Base-by-base conservation (phyloP, 2,797 vertebrate species). In the Myripristis jacobus region DNA sequence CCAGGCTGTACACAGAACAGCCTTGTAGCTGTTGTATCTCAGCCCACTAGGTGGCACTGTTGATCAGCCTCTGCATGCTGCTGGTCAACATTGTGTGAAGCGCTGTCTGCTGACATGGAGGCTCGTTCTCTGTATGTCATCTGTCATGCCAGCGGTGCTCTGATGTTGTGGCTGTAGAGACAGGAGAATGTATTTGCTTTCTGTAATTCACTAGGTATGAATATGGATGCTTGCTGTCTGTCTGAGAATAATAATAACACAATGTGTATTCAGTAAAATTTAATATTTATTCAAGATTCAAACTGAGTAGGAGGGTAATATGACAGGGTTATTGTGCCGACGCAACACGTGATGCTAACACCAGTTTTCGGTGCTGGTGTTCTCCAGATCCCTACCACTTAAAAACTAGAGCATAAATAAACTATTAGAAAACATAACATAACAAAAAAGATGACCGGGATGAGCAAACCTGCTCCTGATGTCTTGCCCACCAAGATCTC, bases 1-100 rank as follows among this genome's bases (percentile, higher is more conserved):
- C 27, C 2, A 47, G 44, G 3, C 44, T 47, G 16, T 47, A 21
- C 19, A 10, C 44, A 34, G 6, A 15, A 12, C 12, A 11, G 36
- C 38, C n/a, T 46, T 38, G 34, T 9, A 50, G 22, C 15, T 6
- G 21, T 25, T 34, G 6, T 11, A 36, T 25, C 15, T 7, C 10
- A 24, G 19, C 19, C 74, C 89, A 86, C 73, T 60, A 83, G 89
- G 66, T 68, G 90, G 36, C 53, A 48, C 51, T 81, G 61, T 78
- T 75, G 47, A n/a, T 74, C 70, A 73, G 31, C 34, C 9, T 31
- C 29, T 19, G 16, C 15, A 3, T 25, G 19, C 3, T 36, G 36
- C 27, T 29, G 27, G 27, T 29, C 27, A 29, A 24, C 25, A 19
- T 2, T 15, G 27, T 12, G 1, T 27, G 48, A 1, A 0, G 38